Conservation (phyloP, 2,113 vertebrate genomes). For the Sorex fumeus region DNA sequence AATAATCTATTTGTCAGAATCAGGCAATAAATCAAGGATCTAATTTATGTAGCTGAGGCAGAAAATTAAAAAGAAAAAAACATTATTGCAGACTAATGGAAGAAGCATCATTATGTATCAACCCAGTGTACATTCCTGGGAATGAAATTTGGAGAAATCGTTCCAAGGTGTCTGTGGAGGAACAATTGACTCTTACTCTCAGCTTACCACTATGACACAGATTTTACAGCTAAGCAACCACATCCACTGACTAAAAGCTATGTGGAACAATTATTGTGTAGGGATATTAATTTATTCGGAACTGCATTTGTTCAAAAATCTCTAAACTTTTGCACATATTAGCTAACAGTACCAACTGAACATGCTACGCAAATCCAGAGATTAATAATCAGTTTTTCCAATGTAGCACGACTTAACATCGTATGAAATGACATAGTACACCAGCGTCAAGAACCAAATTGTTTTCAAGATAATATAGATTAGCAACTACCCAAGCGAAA, state of each 20-base stretch:
- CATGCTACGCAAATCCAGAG: constrained; percentile 77
- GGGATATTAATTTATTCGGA: constrained; percentile 81
- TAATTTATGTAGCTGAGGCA: constrained; percentile 7
- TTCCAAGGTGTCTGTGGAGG: neutral
- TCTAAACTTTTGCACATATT: constrained; percentile 81
- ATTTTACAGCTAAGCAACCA: constrained; percentile 74
- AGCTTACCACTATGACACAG: constrained; percentile 69
- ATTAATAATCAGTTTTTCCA: constrained; percentile 84
- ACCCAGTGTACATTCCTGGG: neutral
- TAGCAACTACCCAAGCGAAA: constrained; percentile 82
- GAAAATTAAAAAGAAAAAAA: neutral
- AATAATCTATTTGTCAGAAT: constrained; percentile 21
- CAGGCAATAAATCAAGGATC: constrained; percentile 2
- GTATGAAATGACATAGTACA: constrained; percentile 60
- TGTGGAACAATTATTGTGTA: constrained; percentile 62
- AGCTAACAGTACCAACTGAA: constrained; percentile 79
- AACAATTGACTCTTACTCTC: constrained; percentile 72
- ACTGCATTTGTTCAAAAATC: constrained; percentile 77
- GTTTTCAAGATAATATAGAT: constrained; percentile 72
- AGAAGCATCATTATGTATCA: neutral
- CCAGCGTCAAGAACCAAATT: constrained; percentile 62
- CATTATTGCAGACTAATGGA: neutral
- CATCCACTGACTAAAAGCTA: constrained; percentile 69
- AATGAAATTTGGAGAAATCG: neutral
- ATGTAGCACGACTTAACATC: constrained; percentile 76